phyloP scores from a whole-genome alignment of 1,140 invertebrate genomes.

The Temnothorax longispinosus region DNA sequence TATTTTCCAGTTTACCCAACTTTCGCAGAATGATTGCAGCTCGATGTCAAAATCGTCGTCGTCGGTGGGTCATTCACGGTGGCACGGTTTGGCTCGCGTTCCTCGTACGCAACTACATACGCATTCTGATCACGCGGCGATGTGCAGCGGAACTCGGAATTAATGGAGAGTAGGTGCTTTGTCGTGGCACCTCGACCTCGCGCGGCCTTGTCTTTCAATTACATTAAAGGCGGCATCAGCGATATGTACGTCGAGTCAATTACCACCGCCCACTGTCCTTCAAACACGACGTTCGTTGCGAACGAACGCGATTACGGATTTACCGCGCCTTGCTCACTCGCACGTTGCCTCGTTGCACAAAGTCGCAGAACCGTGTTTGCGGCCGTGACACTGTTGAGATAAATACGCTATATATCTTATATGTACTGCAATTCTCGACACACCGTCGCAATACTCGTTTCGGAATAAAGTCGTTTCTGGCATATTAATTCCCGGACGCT shows the following conservation, averaged over 20 bases:
- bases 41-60: not conserved
- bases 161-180: conserved; percentile 53
- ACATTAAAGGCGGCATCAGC: not conserved
- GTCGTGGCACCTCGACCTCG: conserved; percentile 48
- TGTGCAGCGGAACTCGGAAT: conserved; percentile 36
- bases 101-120: not conserved
- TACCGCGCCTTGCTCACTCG: not conserved
- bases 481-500: conserved; percentile 9
- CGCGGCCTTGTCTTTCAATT: conserved; percentile 57
- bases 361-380: not conserved
- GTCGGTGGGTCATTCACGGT: not conserved
- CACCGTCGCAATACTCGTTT: not conserved
- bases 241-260: conserved; percentile 35
- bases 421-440: not conserved
- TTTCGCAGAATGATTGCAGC: not conserved
- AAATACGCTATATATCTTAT: not conserved
- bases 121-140: conserved; percentile 31
- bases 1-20: not conserved
- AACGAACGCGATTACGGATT: conserved; percentile 8
- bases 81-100: not conserved
- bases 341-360: not conserved
- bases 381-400: conserved; percentile 35
- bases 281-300: conserved; percentile 4
- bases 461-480: not conserved
- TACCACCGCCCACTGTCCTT: conserved; percentile 34